Evolutionary conservation across 2,113 vertebrate species (phyloP).

Genomic region (Pedetes capensis): DNA sequence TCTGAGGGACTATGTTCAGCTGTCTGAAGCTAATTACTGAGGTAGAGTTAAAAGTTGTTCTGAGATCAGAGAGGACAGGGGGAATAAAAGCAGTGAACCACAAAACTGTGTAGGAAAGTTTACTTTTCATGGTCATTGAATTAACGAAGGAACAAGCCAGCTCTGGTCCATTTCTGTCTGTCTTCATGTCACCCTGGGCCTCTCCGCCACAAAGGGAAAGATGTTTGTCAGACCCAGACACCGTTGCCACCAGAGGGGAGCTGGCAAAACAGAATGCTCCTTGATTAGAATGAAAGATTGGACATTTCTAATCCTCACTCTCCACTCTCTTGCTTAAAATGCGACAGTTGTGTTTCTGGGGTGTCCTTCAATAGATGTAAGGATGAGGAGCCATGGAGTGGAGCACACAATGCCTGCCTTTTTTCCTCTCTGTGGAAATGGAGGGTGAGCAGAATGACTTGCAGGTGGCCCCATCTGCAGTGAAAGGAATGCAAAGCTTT

Average conservation of each 20-base stretch:
- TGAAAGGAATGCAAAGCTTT: constrained; percentile 44
- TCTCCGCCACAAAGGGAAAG: background rate
- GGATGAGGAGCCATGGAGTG: background rate
- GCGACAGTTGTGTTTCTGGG: constrained; percentile 14
- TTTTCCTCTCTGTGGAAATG: background rate
- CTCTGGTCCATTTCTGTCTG: background rate
- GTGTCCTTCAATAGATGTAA: background rate
- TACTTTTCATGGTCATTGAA: constrained; percentile 78
- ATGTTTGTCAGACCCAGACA: background rate
- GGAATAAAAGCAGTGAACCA: constrained; percentile 75
- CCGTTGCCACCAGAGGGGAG: background rate
- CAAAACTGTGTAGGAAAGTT: constrained; percentile 79
- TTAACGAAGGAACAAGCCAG: constrained; percentile 74
- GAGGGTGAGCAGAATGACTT: constrained; percentile 41
- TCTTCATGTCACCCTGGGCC: background rate
- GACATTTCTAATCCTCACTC: constrained; percentile 41
- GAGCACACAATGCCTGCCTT: constrained; percentile 65
- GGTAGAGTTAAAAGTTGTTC: constrained; percentile 43
- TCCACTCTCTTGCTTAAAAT: constrained; percentile 48
- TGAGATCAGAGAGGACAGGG: constrained; percentile 17
- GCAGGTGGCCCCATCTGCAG: constrained; percentile 70
- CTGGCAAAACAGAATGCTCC: background rate
- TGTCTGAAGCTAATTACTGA: constrained; percentile 72
- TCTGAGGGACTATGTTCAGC: constrained; percentile 57
- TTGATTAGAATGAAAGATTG: background rate